Evolutionary conservation across 2,888 invertebrate species (phyloP).

Genomic region (Argyresthia albistria): DNA sequence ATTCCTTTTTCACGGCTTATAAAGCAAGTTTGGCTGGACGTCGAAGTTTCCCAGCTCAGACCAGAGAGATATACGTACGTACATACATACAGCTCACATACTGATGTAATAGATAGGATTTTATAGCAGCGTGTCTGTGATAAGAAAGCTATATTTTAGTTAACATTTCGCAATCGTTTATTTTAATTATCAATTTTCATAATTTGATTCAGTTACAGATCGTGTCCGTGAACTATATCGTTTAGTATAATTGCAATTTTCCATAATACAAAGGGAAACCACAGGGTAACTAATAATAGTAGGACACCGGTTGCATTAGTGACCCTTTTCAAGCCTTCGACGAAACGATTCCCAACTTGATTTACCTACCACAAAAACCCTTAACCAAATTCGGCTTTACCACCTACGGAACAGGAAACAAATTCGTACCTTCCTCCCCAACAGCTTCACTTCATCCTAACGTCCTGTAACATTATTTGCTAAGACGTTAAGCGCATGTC

Average conservation of each 20-base stretch:
- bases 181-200: not conserved
- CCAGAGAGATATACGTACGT: not conserved
- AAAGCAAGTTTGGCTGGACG: not conserved
- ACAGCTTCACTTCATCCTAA: constrained; percentile 23
- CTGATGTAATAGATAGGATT: not conserved
- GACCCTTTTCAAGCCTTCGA: constrained; percentile 9
- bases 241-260: not conserved
- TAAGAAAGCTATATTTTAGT: not conserved
- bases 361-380: constrained; percentile 19
- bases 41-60: not conserved
- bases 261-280: constrained; percentile 10
- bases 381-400: constrained; percentile 20
- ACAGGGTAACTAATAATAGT: constrained; percentile 17
- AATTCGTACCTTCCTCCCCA: constrained; percentile 12
- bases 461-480: constrained; percentile 33
- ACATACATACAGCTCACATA: not conserved
- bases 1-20: constrained; percentile 1
- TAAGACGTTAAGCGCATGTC: constrained; percentile 26
- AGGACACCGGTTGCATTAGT: constrained; percentile 8
- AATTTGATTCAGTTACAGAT: not conserved
- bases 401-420: constrained; percentile 16
- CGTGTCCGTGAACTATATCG: not conserved
- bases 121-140: not conserved
- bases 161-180: not conserved
- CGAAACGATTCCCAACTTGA: constrained; percentile 23